Base-by-base conservation (phyloP, 1,140 invertebrate species). In the Zophobas morio region DNA sequence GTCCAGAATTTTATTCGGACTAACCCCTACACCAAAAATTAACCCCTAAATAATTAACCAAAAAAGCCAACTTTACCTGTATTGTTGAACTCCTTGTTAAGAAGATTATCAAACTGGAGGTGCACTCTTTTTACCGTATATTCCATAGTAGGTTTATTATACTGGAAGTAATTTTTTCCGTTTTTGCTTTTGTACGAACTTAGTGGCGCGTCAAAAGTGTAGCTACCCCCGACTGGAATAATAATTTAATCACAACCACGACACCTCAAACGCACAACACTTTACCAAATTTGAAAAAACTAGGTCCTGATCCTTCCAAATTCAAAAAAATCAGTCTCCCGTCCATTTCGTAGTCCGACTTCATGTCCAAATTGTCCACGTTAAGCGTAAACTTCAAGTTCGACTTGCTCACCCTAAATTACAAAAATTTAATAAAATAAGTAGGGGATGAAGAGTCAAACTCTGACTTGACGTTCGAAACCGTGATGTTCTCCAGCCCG, bases 271-370 rank as follows among this genome's bases (percentile, higher is more conserved):
- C 20, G 0, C 20, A 20, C 20, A 66, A 40, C 35, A 42, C 36
- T 71, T 66, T 88, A 92, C 91, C 80, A 84, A 93, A 88, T 2
- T 91, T 92, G 5, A 94, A 89, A 78, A 93, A 93, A 0, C 90
- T 90, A 54, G 89, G 86, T 2, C 93, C 93, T 74, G 89, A 88
- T 36, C 93, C 93, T n/a, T 87, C 89, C 33, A 94, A 91, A 0
- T 92, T 92, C 42, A 94, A 81, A n/a, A 94, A 81, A 1, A 94
- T 82, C 70, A 94, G 90, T 54, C 90, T 89, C 34, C 93, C 93
- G 33, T 89, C 88, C 83, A 94, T 88, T 70, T 90, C 89, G 78
- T 94, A 94, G 88, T 0, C 88, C 90, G 1, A 91, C 20, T 20
- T 82, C 80, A 93, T 91, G 78, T 91, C 89, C 76, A 92, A 75